phyloP scores from a whole-genome alignment of 2,797 vertebrate species.

The Pangasius krempfi region DNA sequence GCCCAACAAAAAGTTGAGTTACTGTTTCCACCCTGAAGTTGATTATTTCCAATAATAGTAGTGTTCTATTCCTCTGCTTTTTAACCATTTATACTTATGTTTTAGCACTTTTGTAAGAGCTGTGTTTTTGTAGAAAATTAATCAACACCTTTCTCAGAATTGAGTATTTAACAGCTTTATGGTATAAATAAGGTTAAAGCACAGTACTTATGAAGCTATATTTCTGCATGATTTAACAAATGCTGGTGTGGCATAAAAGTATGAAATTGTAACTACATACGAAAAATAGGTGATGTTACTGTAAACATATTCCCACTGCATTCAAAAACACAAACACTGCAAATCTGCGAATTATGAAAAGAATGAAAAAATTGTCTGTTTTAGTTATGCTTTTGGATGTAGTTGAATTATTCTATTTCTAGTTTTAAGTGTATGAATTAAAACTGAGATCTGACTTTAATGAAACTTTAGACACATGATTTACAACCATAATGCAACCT shows the following conservation, averaged over 20 bases:
- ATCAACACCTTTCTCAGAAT: background rate
- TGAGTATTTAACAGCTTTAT: background rate
- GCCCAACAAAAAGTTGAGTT: no score
- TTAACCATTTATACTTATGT: background rate
- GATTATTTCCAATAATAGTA: background rate
- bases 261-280: background rate
- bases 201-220: background rate
- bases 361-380: background rate
- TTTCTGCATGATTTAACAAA: background rate
- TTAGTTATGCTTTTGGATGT: background rate
- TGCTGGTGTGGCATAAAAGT: background rate
- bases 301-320: background rate
- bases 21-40: background rate
- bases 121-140: background rate
- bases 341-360: background rate
- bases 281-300: background rate
- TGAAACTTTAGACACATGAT: background rate
- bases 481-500: slow-evolving; percentile 16
- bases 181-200: background rate
- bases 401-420: background rate
- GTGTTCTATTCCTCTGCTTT: background rate
- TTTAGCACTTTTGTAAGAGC: no score
- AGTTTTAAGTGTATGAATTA: background rate
- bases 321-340: background rate
- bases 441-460: background rate